Evolutionary conservation across 2,888 invertebrate species (phyloP).

Genomic region (Lithodes maja): DNA sequence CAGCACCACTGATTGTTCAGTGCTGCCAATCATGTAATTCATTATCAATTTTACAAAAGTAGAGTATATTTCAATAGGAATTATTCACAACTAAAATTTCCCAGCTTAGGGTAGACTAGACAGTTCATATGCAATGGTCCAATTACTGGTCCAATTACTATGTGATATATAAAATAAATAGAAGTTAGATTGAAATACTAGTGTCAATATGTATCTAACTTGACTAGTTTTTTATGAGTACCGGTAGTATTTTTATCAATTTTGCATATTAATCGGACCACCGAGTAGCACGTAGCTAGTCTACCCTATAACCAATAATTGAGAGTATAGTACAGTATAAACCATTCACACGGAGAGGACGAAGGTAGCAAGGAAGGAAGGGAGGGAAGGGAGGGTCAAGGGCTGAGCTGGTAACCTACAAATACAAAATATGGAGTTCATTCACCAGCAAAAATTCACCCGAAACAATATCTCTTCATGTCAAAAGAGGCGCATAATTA

Average conservation of each 20-base stretch:
- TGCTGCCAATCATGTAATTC: too few species aligned
- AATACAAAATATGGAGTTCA: constrained; percentile 36
- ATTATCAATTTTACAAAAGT: not conserved
- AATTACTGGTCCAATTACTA: too few species aligned
- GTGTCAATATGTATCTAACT: too few species aligned
- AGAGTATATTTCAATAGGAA: not conserved
- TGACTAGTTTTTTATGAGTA: too few species aligned
- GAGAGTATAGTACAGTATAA: not conserved
- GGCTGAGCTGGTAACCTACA: constrained; percentile 37
- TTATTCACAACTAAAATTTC: not conserved
- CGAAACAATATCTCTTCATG: not conserved
- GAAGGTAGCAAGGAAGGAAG: constrained; percentile 19
- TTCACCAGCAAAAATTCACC: constrained; percentile 28
- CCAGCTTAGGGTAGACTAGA: too few species aligned
- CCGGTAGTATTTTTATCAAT: too few species aligned
- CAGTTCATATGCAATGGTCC: too few species aligned
- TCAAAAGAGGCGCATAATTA: not conserved
- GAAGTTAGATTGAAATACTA: too few species aligned
- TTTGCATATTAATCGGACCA: too few species aligned
- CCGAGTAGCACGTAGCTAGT: too few species aligned
- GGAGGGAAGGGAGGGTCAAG: not conserved
- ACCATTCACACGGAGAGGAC: constrained; percentile 1
- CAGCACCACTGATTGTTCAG: too few species aligned
- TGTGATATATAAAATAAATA: too few species aligned
- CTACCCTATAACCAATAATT: not conserved